These are phyloP conservation scores for Cosmopolites sordidus DNA, from an alignment of 2,888 invertebrate species.

Conservation along the genomic window DNA sequence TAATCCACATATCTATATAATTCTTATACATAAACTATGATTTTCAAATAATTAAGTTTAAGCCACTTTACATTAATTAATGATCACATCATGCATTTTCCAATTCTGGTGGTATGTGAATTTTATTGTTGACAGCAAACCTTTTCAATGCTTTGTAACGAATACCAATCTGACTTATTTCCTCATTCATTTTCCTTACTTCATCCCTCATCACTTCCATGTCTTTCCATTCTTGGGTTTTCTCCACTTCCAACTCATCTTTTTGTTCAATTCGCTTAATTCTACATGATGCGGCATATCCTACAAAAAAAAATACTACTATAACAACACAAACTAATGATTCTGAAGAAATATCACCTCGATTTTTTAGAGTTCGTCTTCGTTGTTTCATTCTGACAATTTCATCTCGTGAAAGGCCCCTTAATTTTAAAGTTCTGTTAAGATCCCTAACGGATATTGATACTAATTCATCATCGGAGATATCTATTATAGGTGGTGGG, in stretches of 20 bases:
- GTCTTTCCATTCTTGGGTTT: constrained; percentile 76
- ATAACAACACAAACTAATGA: too few species aligned
- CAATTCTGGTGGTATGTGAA: constrained; percentile 73
- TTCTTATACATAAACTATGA: too few species aligned
- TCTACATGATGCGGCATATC: constrained; percentile 92
- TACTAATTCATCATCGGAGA: constrained; percentile 89
- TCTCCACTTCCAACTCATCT: constrained; percentile 86
- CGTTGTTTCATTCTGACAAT: constrained; percentile 94
- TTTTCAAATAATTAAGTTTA: too few species aligned
- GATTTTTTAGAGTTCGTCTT: constrained; percentile 89
- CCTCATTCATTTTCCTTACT: constrained; percentile 71
- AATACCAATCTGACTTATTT: constrained; percentile 69
- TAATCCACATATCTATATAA: too few species aligned
- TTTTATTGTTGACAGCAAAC: constrained; percentile 77
- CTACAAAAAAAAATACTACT: too few species aligned
- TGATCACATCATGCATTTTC: constrained; percentile 47
- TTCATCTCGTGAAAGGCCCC: constrained; percentile 81
- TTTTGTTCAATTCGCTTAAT: constrained; percentile 93
- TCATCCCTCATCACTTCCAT: constrained; percentile 82
- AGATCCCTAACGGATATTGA: constrained; percentile 88
- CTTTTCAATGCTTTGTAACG: constrained; percentile 84
- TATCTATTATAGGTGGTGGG: constrained; percentile 77
- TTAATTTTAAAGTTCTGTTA: constrained; percentile 81
- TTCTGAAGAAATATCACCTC: constrained; percentile 46
- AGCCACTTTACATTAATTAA: too few species aligned